Percentiles rank a stretch among this genome's conserved stretches.
Conservation (phyloP, 2,113 vertebrate species). For the Raja brachyura region DNA sequence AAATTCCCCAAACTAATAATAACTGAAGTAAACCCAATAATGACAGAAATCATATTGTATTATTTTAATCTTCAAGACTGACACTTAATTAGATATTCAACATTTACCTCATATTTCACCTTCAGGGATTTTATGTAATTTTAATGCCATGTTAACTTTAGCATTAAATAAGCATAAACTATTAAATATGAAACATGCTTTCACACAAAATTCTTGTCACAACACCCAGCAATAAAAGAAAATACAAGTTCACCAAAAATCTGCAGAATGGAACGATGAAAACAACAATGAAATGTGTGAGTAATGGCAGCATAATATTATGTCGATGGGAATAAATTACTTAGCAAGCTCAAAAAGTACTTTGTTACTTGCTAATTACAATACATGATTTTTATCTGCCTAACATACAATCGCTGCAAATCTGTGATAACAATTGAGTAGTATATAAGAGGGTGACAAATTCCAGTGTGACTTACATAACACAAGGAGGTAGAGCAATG, state of each 20-base stretch:
- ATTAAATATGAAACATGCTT: conserved; percentile 9
- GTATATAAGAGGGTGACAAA: not conserved
- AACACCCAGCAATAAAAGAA: not conserved
- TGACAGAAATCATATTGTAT: not conserved
- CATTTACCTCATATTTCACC: not conserved
- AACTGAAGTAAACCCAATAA: not conserved
- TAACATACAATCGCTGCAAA: not conserved
- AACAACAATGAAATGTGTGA: not conserved
- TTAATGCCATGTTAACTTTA: conserved; percentile 5
- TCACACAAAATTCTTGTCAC: not conserved
- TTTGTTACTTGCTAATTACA: not conserved
- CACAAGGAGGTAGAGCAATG: not conserved
- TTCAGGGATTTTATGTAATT: not conserved
- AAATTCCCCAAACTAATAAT: not conserved
- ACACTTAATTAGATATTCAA: conserved; percentile 29
- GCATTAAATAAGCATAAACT: too few species aligned
- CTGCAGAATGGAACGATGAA: not conserved
- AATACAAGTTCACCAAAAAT: not conserved
- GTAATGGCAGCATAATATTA: not conserved
- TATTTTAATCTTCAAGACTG: conserved; percentile 19
- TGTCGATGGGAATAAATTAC: not conserved
- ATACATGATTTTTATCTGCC: not conserved
- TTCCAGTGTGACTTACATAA: not conserved
- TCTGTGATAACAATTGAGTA: not conserved
- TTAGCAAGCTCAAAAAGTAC: not conserved